These are phyloP conservation scores for Tetragnatha versicolor DNA, from an alignment of 1,140 invertebrate species.

Conservation along the genomic window DNA sequence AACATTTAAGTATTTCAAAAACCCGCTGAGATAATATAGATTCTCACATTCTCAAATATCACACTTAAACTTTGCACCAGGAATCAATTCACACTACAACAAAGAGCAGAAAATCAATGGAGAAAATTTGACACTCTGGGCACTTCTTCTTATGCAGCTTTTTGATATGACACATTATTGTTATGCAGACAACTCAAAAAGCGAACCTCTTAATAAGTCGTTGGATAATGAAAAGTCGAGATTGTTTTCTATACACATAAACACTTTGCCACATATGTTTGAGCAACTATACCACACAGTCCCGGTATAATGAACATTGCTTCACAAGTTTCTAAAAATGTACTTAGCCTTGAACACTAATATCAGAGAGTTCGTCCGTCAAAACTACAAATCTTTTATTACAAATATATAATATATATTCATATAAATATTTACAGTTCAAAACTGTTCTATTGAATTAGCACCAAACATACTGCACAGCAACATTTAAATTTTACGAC, in stretches of 20 bases:
- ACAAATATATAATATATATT: constrained; percentile 51
- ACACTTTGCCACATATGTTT: constrained; percentile 50
- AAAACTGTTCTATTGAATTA: constrained; percentile 47
- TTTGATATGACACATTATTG: no score
- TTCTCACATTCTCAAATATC: no score
- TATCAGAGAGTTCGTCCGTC: constrained; percentile 14
- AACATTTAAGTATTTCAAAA: no score
- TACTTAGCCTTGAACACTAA: constrained; percentile 28
- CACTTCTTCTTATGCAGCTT: no score
- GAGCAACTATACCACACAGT: constrained; percentile 45
- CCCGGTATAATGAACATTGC: constrained; percentile 13
- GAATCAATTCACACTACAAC: no score
- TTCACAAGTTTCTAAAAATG: constrained; percentile 35
- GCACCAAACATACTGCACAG: constrained; percentile 51
- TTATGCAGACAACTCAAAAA: no score
- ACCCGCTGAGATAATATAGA: no score
- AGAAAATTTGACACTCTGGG: no score
- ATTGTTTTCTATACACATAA: constrained; percentile 50
- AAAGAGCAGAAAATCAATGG: no score
- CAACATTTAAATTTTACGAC: constrained; percentile 24
- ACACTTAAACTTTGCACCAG: no score
- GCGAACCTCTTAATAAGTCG: no score
- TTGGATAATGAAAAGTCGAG: no score
- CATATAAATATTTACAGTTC: constrained; percentile 52
- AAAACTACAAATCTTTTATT: constrained; percentile 51